Evolutionary conservation across 2,888 invertebrate genomes (phyloP).

Genomic region (Philereme transversata): DNA sequence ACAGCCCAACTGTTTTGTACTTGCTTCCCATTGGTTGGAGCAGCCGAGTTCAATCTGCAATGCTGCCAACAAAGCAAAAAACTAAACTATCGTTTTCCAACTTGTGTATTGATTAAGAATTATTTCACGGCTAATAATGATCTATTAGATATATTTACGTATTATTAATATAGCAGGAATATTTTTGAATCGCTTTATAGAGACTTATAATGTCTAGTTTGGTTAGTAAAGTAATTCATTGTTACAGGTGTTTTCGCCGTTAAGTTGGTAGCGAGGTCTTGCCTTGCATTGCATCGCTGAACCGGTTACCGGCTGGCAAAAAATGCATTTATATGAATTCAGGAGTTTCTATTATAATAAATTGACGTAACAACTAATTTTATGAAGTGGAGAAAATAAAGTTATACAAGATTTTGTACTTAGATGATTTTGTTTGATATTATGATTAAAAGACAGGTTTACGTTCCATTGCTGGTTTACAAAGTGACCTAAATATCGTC

Average conservation of each 20-base stretch:
- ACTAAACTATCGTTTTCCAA: slow-evolving; percentile 39
- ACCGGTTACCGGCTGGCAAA: slow-evolving; percentile 27
- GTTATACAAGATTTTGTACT: no score
- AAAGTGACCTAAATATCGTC: no score
- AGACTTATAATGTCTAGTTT: background rate
- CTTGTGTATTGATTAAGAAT: background rate
- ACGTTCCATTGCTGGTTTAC: no score
- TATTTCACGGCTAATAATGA: background rate
- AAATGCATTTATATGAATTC: background rate
- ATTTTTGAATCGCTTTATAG: background rate
- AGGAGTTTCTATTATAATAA: no score
- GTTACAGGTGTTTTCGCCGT: slow-evolving; percentile 53
- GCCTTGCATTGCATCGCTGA: slow-evolving; percentile 26
- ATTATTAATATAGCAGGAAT: slow-evolving; percentile 5
- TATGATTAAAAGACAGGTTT: no score
- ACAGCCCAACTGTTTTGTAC: slow-evolving; percentile 37
- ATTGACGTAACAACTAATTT: no score
- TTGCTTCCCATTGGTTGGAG: slow-evolving; percentile 60
- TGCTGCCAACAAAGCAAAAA: slow-evolving; percentile 54
- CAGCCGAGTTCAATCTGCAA: slow-evolving; percentile 49
- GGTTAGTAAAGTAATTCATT: slow-evolving; percentile 3
- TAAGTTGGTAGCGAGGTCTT: slow-evolving; percentile 49
- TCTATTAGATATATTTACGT: background rate
- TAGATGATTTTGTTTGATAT: no score
- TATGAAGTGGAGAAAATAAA: no score